Evolutionary conservation across 2,797 vertebrate genomes (phyloP), one percentile per base, ranked within the genome.

Genomic region (Odontamblyopus lacepedii): DNA sequence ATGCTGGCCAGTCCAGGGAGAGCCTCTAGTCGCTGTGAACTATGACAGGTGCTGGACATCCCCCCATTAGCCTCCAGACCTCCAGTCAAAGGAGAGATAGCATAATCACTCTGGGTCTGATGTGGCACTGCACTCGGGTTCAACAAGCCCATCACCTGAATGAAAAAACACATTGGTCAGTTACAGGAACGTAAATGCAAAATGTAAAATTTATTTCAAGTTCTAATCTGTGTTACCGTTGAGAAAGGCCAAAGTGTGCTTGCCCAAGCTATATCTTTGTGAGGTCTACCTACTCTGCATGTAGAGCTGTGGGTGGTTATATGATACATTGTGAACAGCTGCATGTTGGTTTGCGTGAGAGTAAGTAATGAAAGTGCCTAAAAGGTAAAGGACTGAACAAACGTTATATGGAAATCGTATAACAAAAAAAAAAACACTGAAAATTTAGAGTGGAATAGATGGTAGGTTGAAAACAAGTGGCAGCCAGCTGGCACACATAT

Each of bases 141-240:
- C 91, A 99, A 83, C 61, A 99, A 94, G 80, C 98, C 98, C 97
- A 99, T 99, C 87, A 99, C 97, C 98, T 99, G 85, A 84, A 76
- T 78, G 50, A n/a, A 50, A 44, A 68, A 1, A 50, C 2, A 48
- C 44, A 60, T 7, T 62, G 27, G 1, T 63, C 11, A 23, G 16
- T 27, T 48, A 48, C 26, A 44, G 8, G 0, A 27, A 23, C 0
- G 26, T 13, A 65, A 5, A 64, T 1, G 0, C 9, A 6, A 23
- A 29, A 44, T 48, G 35, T 23, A 26, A 15, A 50, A 48, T 26
- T 16, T 6, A 44, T 26, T 32, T 6, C 4, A 64, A 64, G 35
- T 62, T 35, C 15, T 35, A 38, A 26, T 48, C 12, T 27, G 3
- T 50, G 11, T 27, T 60, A 67, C 85, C 86, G 82, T 63, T 88